These are phyloP conservation scores for Pseudachorutes palmiensis DNA, from an alignment of 1,140 invertebrate genomes.

Conservation along the genomic window DNA sequence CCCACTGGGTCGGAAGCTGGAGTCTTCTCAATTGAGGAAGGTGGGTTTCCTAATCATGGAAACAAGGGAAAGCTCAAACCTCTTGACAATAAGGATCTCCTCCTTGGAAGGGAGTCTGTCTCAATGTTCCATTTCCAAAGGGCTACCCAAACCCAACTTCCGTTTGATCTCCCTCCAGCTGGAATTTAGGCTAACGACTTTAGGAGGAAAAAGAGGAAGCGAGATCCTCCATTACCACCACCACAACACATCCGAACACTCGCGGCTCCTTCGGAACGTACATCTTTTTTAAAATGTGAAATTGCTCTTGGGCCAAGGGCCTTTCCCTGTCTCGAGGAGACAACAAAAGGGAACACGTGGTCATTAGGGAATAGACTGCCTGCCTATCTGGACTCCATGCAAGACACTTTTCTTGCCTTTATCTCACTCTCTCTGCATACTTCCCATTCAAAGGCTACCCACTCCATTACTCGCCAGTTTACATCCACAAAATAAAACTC, in stretches of 20 bases:
- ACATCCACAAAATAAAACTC: constrained; percentile 15
- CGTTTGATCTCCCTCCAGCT: background rate
- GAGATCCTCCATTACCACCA: background rate
- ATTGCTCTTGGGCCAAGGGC: constrained; percentile 1
- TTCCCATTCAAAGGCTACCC: constrained; percentile 8
- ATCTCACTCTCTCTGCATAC: background rate
- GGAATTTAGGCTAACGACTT: background rate
- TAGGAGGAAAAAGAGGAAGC: background rate
- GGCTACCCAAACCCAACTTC: background rate
- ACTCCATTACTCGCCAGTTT: constrained; percentile 18
- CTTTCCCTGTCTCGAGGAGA: background rate
- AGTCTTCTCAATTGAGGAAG: too few relatives aligned
- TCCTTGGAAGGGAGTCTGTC: too few relatives aligned
- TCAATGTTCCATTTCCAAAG: background rate
- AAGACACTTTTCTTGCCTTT: background rate
- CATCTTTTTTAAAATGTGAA: background rate
- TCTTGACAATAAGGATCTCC: too few relatives aligned
- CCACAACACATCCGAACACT: background rate
- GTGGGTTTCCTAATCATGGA: background rate
- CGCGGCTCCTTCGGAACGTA: background rate
- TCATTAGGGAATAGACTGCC: constrained; percentile 20
- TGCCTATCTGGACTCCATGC: background rate
- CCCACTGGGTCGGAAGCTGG: too few relatives aligned
- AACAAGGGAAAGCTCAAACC: background rate
- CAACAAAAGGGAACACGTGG: constrained; percentile 18